Evolutionary conservation across 2,797 vertebrate genomes (phyloP).

Genomic region (Craterocephalus amniculus): DNA sequence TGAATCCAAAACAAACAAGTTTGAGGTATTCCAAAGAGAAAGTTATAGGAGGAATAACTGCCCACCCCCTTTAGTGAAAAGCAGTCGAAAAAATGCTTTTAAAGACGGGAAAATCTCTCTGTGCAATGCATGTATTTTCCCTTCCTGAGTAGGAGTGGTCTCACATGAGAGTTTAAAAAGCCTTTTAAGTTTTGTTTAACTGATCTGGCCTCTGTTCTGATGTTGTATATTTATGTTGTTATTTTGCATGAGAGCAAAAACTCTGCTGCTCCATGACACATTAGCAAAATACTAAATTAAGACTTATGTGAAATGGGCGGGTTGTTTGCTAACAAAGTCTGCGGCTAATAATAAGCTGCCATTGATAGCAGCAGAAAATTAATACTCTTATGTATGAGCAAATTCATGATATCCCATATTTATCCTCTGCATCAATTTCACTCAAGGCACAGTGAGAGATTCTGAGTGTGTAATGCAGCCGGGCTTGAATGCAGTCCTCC

Average conservation of each 20-base stretch:
- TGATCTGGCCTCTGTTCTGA: too few relatives aligned
- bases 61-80: background rate
- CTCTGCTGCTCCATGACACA: background rate
- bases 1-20: slow-evolving; percentile 1
- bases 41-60: too few relatives aligned
- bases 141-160: background rate
- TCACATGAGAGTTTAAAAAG: too few relatives aligned
- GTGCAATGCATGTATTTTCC: background rate
- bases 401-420: background rate
- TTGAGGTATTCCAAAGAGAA: background rate
- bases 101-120: background rate
- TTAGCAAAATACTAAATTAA: background rate
- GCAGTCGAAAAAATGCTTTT: background rate
- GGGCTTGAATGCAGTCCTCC: background rate
- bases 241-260: background rate
- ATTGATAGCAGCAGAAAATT: background rate
- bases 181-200: too few relatives aligned
- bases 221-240: too few relatives aligned
- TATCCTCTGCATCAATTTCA: background rate
- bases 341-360: background rate
- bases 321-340: background rate
- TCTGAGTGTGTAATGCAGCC: background rate
- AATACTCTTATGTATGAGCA: background rate
- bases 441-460: background rate
- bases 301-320: background rate